Evolutionary conservation across 2,797 vertebrate species (phyloP), one percentile per base, ranked within the genome.

Genomic region (Hippopotamyrus pictus): DNA sequence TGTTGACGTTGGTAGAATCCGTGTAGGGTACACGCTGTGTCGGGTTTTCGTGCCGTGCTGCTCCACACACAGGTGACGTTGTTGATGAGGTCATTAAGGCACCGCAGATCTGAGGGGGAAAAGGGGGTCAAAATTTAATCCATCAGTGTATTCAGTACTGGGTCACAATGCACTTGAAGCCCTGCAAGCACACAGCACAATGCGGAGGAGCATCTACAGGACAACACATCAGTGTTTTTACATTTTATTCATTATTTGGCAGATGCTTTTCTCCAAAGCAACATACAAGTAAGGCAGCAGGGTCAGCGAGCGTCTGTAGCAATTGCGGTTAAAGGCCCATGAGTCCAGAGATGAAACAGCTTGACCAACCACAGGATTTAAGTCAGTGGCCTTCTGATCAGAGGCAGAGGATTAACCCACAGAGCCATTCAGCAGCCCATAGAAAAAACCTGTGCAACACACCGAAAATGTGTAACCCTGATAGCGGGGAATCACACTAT

Each of bases 31-130:
- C 69, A 33, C 12, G 41, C 25, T n/a, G 53, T 0, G 0, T 8
- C 37, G 8, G 46, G 5, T 1, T 1, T 1, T 5, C 65, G 1
- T 0, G 1, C 7, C 1, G 53, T 65, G 11, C 48, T 83, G 69
- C 88, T 22, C 90, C 90, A 91, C 1, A 86, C 14, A 62, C 91
- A 91, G 17, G 37, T 85, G 73, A 90, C 8, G 19, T 12, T 79
- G 25, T 44, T 79, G 14, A 8, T 0, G 11, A 17, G 59, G 25
- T 90, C 88, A 76, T 87, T 84, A 50, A 41, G 19, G 79, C 91
- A 91, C 11, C 5, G 1, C 11, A 90, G 86, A 88, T 73, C 89
- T 90, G 83, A 3, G 44, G 19, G 51, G 22, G 8, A 57, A 41
- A 51, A 14, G 19, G 2, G 46, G 50, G 37, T 25, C 62, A 29